Percentiles rank a stretch among this genome's conserved stretches.
Conservation (phyloP, 2,797 vertebrate genomes). For the Vespertilio murinus region DNA sequence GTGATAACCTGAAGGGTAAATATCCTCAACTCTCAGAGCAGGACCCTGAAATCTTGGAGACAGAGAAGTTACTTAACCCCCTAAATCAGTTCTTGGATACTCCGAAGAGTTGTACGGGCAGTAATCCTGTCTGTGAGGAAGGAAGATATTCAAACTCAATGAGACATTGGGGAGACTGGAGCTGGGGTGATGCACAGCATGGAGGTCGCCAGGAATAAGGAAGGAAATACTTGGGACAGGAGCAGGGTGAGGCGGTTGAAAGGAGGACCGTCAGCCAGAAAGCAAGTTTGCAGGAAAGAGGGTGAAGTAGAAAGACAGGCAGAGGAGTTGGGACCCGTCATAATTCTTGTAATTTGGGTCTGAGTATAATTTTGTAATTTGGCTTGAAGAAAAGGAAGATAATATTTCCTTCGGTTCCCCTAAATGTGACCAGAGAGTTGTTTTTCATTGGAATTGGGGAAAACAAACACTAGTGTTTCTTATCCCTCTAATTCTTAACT, state of each 20-base stretch:
- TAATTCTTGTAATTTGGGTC: background rate
- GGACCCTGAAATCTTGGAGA: background rate
- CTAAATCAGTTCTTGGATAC: background rate
- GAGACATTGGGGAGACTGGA: background rate
- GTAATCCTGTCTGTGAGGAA: background rate
- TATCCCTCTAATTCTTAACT: slow-evolving; percentile 2
- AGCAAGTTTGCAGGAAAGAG: background rate
- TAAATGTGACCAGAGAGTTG: background rate
- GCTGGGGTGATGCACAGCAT: background rate
- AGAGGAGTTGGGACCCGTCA: background rate
- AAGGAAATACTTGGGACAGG: background rate
- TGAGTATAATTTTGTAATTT: too few relatives aligned
- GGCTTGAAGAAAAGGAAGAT: background rate
- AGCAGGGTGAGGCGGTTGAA: background rate
- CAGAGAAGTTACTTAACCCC: background rate
- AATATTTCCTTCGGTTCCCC: background rate
- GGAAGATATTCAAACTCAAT: background rate
- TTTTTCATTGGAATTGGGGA: background rate
- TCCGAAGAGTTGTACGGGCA: background rate
- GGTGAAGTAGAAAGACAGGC: background rate
- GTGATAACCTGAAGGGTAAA: background rate
- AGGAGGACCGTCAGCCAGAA: background rate
- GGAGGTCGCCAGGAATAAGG: background rate
- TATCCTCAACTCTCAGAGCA: background rate
- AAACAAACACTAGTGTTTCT: background rate